Conservation (phyloP, 2,797 vertebrate species). For the Diglossa cyanea region DNA sequence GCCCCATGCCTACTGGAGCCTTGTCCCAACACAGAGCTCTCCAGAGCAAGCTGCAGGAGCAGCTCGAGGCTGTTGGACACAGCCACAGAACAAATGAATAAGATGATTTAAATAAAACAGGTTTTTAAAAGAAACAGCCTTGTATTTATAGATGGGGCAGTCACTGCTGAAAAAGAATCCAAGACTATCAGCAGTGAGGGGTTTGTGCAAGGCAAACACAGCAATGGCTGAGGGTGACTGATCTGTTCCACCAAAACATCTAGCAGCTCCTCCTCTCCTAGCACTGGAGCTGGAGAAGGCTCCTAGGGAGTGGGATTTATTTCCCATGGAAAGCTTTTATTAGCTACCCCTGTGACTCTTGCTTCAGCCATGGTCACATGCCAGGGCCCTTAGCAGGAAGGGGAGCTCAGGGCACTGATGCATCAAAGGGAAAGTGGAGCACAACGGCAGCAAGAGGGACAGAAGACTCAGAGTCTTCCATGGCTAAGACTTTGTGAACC, state of each 20-base stretch:
- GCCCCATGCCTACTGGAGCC: neutral
- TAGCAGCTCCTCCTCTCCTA: neutral
- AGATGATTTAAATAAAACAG: neutral
- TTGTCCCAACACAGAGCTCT: neutral
- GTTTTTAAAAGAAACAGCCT: neutral
- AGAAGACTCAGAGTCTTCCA: neutral
- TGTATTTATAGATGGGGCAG: neutral
- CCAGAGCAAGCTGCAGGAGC: neutral
- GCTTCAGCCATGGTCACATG: neutral
- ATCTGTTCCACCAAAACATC: neutral
- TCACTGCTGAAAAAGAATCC: rapidly evolving
- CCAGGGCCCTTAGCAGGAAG: neutral
- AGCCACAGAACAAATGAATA: neutral
- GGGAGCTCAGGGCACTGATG: neutral
- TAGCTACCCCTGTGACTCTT: neutral
- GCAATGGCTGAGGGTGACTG: neutral
- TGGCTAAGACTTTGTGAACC: neutral
- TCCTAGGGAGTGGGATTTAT: neutral
- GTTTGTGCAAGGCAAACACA: neutral
- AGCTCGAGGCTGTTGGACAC: neutral
- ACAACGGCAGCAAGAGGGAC: neutral
- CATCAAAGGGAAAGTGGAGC: neutral
- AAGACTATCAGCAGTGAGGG: rapidly evolving
- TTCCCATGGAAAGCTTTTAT: neutral
- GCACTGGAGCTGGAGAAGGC: neutral